Evolutionary conservation across 1,140 invertebrate genomes (phyloP), one percentile per base, ranked within the genome.

Genomic region (Oncopodura yosiiana): DNA sequence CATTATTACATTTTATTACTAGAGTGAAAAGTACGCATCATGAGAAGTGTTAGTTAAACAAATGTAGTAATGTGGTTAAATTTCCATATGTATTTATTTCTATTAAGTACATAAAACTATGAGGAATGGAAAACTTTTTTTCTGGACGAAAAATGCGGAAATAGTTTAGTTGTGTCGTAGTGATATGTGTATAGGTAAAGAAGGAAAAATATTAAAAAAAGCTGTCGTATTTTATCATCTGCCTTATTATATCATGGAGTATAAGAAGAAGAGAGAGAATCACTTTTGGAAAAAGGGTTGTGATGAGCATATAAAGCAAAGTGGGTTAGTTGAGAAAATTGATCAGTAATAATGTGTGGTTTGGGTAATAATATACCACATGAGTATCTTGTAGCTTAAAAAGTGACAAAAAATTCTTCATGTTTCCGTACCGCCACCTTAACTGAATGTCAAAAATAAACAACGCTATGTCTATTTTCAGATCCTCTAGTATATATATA

Each of bases 391-490:
- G n/a, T n/a, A n/a, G n/a, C n/a, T 24, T 23, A 46, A 46, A 49
- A 53, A 53, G 50, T 59, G 57, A 59, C 51, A 59, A 51, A 52
- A 56, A 45, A 57, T 38, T 45, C 41, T 18, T n/a, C 34, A 45
- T 53, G 56, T 58, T 53, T 58, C 49, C 45, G 53, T 58, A 58
- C 44, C 50, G 44, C 43, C 36, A 48, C 36, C 36, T 53, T 49
- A 53, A 53, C 42, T 53, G 43, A 58, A 49, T 53, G 56, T 57
- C 54, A 57, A 57, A 57, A 57, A 57, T 57, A 51, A 57, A 57
- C 55, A 34, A 57, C 34, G 49, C 55, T 50, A 43, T 45, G 42
- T 50, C 55, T 57, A 57, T 57, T 57, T 57, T 57, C 21, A 57
- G 55, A 30, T 21, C 36, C 32, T 23, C 38, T 23, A 16, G 27